phyloP scores from a whole-genome alignment of 1,140 invertebrate genomes.

The Eciton burchellii region DNA sequence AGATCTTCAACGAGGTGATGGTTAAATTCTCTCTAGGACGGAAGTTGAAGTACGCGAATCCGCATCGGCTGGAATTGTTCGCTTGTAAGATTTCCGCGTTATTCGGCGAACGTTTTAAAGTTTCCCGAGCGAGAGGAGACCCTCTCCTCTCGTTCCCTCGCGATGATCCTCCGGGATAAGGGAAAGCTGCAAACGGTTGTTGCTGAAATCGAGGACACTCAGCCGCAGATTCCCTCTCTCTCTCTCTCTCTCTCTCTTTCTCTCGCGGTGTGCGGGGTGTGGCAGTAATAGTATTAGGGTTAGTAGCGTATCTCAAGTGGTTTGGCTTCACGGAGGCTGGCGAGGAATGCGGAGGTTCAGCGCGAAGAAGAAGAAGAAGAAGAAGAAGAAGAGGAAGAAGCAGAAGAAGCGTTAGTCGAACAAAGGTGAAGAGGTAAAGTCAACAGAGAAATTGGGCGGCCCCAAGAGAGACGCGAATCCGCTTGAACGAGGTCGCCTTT shows the following conservation, averaged over 20 bases:
- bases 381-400: constrained; percentile 54
- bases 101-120: constrained; percentile 70
- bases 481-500: constrained; percentile 45
- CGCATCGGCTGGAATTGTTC: too few species aligned
- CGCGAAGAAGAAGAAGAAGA: background rate
- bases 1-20: too few species aligned
- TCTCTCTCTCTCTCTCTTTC: too few species aligned
- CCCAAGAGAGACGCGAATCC: constrained; percentile 16
- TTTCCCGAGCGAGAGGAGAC: constrained; percentile 54
- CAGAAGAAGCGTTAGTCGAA: constrained; percentile 43
- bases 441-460: constrained; percentile 62
- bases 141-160: too few species aligned
- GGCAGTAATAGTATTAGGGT: constrained; percentile 76
- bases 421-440: constrained; percentile 70
- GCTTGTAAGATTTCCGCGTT: constrained; percentile 53
- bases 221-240: constrained; percentile 67
- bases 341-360: constrained; percentile 37
- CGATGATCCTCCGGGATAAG: constrained; percentile 66
- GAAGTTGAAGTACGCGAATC: constrained; percentile 21
- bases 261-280: constrained; percentile 42
- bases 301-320: constrained; percentile 76
- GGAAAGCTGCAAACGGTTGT: constrained; percentile 72
- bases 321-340: constrained; percentile 36
- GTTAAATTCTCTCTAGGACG: constrained; percentile 4
- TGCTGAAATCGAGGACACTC: constrained; percentile 73